A percentile compares a stretch with the other conserved stretches of the same genome.
phyloP scores from a whole-genome alignment of 2,888 invertebrate genomes.

The Pyrrhia umbra region DNA sequence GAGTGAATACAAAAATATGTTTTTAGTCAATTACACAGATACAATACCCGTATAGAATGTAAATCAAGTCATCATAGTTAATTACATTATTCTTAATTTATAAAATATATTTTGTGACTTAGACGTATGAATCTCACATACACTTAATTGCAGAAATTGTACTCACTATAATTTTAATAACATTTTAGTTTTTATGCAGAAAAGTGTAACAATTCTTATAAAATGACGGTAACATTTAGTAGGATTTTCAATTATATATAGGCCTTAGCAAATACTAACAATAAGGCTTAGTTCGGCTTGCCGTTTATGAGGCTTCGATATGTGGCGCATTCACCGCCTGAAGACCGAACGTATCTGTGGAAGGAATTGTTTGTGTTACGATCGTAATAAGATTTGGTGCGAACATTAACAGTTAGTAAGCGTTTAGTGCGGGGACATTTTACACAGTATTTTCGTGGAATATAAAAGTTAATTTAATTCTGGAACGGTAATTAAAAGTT shows the following conservation, averaged over 20 bases:
- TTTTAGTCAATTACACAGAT: conserved; percentile 59
- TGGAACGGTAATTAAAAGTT: not conserved
- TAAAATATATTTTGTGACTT: conserved; percentile 60
- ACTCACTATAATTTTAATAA: conserved; percentile 42
- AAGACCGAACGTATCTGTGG: conserved; percentile 95
- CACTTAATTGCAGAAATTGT: conserved; percentile 55
- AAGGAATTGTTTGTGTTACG: conserved; percentile 54
- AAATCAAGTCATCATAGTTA: conserved; percentile 43
- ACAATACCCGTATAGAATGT: conserved; percentile 59
- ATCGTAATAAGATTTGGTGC: conserved; percentile 57
- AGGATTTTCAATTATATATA: conserved; percentile 47
- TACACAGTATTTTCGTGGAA: conserved; percentile 46
- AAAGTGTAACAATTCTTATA: conserved; percentile 46
- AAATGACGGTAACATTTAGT: conserved; percentile 50
- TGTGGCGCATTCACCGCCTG: conserved; percentile 93
- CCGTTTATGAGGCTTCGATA: conserved; percentile 96
- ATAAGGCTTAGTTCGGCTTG: conserved; percentile 59
- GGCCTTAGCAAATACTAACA: conserved; percentile 45
- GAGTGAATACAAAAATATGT: conserved; percentile 60
- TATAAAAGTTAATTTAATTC: not conserved
- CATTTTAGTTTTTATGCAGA: conserved; percentile 33
- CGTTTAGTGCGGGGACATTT: conserved; percentile 69
- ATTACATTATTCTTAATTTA: conserved; percentile 40
- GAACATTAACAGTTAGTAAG: conserved; percentile 76
- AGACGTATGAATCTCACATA: conserved; percentile 53